Base-by-base conservation (phyloP, 2,888 invertebrate genomes). In the Ormia ochracea region DNA sequence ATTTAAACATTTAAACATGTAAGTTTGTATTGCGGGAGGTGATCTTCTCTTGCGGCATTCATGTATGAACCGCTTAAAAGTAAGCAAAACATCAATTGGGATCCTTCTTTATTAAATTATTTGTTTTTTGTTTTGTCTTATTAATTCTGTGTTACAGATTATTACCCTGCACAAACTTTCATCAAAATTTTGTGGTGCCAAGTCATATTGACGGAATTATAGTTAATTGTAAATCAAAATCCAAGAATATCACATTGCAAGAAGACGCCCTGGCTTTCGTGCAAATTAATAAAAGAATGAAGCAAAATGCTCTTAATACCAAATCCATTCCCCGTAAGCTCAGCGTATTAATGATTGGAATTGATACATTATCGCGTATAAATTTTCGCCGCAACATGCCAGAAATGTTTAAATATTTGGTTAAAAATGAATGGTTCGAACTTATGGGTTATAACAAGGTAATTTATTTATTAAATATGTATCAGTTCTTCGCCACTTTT, bases 331-430 rank as follows among this genome's bases (percentile, higher is more conserved):
- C 9, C 12, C 56, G 43, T n/a, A 83, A 81, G 9, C 85, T 93
- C 10, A 94, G 93, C 86, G 92, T 97, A 0, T 88, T 97, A 36
- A 90, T 96, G 84, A 88, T 97, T 54, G 97, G 96, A 23, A 93
- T 97, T 83, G 96, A 97, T 87, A 94, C 95, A 19, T 92, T 97
- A 84, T 96, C 96, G 0, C 90, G 96, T 65, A 90, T 95, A 73
- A 95, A 96, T 85, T 92, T 95, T 81, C 91, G 93, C 4, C 91
- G 95, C 45, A 93, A 94, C 3, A 93, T 97, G 93, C 93, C 94
- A 0, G 90, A 91, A 84, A 96, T 95, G 1, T 90, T 91, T 7
- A 88, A 91, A 4, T 93, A 93, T 86, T 90, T 97, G 12, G 90
- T 92, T 1, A 50, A 70, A 7, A 92, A 91, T 65, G 52, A 68